phyloP scores from a whole-genome alignment of 1,140 invertebrate species.

The Diprion similis region DNA sequence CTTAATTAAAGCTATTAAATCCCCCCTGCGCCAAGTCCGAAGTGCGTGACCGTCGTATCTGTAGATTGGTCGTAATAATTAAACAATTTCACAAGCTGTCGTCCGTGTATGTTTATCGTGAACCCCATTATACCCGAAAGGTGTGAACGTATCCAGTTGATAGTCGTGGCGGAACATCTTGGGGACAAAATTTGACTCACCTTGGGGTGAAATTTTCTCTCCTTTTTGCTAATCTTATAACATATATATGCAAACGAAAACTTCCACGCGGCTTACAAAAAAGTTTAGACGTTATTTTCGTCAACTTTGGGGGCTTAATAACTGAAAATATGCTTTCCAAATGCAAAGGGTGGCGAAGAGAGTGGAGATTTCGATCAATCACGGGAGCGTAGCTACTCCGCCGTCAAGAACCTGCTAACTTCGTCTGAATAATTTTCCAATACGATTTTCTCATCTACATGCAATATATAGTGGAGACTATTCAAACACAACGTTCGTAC shows the following conservation, averaged over 20 bases:
- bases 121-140: no score
- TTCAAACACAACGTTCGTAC: no score
- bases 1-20: neutral
- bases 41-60: neutral
- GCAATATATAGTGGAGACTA: neutral
- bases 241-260: neutral
- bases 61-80: neutral
- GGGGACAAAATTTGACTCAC: no score
- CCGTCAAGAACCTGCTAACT: neutral
- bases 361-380: neutral
- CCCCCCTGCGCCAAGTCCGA: neutral
- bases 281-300: neutral
- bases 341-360: neutral
- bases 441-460: neutral
- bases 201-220: no score
- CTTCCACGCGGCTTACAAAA: neutral
- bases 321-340: neutral
- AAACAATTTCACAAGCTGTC: conserved; percentile 1
- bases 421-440: conserved; percentile 1
- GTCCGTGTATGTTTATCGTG: neutral
- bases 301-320: neutral
- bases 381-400: neutral
- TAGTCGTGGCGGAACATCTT: no score
- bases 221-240: neutral
- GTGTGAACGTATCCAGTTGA: no score